Evolutionary conservation across 1,140 invertebrate genomes (phyloP).

Genomic region (Tetranychus urticae): DNA sequence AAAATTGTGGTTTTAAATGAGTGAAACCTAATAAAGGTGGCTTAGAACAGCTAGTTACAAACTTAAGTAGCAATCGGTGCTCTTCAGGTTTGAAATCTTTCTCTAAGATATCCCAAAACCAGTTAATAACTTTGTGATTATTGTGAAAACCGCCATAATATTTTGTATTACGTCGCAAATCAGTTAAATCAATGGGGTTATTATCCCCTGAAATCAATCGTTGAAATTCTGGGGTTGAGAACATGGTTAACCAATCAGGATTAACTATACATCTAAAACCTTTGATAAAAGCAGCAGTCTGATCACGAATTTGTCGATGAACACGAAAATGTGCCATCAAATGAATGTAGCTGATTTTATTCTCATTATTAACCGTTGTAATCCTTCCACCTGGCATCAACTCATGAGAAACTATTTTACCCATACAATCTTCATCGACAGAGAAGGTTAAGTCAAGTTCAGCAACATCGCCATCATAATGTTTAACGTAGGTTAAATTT

Average conservation of each 20-base stretch:
- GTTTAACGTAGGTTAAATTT: slow-evolving; percentile 87
- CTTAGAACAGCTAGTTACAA: slow-evolving; percentile 96
- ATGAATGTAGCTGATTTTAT: slow-evolving; percentile 86
- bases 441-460: slow-evolving; percentile 90
- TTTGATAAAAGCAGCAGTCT: slow-evolving; percentile 80
- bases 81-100: slow-evolving; percentile 83
- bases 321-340: slow-evolving; percentile 95
- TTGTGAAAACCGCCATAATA: slow-evolving; percentile 99
- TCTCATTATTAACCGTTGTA: slow-evolving; percentile 81
- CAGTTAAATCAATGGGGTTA: slow-evolving; percentile 61
- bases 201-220: slow-evolving; percentile 75
- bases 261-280: slow-evolving; percentile 90
- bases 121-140: slow-evolving; percentile 85
- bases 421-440: slow-evolving; percentile 82
- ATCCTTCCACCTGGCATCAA: slow-evolving; percentile 77
- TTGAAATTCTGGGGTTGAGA: slow-evolving; percentile 84
- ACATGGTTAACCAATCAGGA: slow-evolving; percentile 77
- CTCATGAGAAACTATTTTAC: slow-evolving; percentile 66
- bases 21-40: slow-evolving; percentile 90
- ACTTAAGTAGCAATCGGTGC: slow-evolving; percentile 84
- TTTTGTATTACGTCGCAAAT: slow-evolving; percentile 70
- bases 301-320: slow-evolving; percentile 86
- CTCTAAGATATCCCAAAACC: slow-evolving; percentile 95
- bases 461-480: slow-evolving; percentile 74
- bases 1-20: slow-evolving; percentile 91